Evolutionary conservation across 1,140 invertebrate species (phyloP), one percentile per base, ranked within the genome.

Genomic region (Eumaeus atala): DNA sequence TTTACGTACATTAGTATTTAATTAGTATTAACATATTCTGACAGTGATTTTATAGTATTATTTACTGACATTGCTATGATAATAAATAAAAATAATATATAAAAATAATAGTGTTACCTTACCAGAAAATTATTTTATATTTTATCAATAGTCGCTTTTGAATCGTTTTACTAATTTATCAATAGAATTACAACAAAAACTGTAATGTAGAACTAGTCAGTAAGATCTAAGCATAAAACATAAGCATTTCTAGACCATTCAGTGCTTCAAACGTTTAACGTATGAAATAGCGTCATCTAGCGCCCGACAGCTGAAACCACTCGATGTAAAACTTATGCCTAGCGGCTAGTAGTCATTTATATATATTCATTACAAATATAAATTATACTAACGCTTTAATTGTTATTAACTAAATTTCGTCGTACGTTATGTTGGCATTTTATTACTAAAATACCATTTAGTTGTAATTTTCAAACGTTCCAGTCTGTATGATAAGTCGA

Each of bases 401-500:
- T 66, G 59, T 75, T 70, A 70, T 73, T 67, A 72, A 56, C 52
- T 61, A n/a, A n/a, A n/a, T 54, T 62, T 64, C 78, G 80, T 84
- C 80, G 80, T 84, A 84, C 80, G 64, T 70, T 59, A 66, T 66
- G 66, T 84, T 84, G 80, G 80, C 80, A 84, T 84, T 84, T 84
- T 58, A 51, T 62, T 58, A 62, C 38, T 70, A 61, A 63, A 66
- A 50, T 62, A 28, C 69, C 66, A 68, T 62, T 56, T 77, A 74
- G 67, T 58, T 68, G 63, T 67, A 66, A 67, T 58, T 66, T 37
- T 73, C 71, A 58, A 59, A 67, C 67, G 67, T 75, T 74, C 74
- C 72, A 75, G 63, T 69, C 54, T 67, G 62, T 76, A 70, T 66
- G 49, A 67, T 70, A 70, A 67, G 59, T 62, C 64, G 61, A 67